Evolutionary conservation across 2,113 vertebrate species (phyloP), one percentile per base, ranked within the genome.

Genomic region (Irena cyanogastra): DNA sequence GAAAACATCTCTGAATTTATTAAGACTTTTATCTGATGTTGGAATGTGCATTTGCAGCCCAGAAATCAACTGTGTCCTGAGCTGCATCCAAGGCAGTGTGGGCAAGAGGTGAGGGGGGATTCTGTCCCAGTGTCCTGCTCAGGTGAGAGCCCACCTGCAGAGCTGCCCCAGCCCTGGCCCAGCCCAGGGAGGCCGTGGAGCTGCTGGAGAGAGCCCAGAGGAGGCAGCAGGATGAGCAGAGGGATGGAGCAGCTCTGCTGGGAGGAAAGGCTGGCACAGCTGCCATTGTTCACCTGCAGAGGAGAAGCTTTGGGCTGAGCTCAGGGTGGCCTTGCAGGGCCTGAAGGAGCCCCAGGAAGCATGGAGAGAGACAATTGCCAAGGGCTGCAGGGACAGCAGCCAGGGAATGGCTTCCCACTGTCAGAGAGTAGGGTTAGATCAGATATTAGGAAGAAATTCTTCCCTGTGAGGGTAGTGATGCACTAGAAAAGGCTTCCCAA

Each of bases 341-440:
- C 53, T 68, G 72, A 3, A 60, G 53, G 71, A 17, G 42, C 26
- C 3, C 0, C 26, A 56, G 1, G 42, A 35, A 80, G 14, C 0
- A 2, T 64, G 49, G 42, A 64, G 56, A 70, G 75, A 80, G 59
- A 50, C 76, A 37, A 64, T 72, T 72, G 0, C 17, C 50, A 50
- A 33, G 68, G 59, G 0, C 0, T 57, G 42, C 0, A 80, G 66
- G 5, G 59, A 16, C 50, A 72, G 66, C 1, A 28, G 6, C 1
- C 18, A 15, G 35, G 52, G 20, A 80, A 44, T 74, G 50, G 27
- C 30, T 49, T 7, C 9, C 1, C 0, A 19, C 2, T 54, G 19
- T 0, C 6, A 47, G 31, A 44, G 3, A 1, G 8, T 0, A 7
- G 4, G 17, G 0, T 14, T 30, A 11, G 28, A 7, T 35, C 0